These are phyloP conservation scores for Panulirus ornatus DNA, from an alignment of 1,140 invertebrate genomes.

Conservation along the genomic window DNA sequence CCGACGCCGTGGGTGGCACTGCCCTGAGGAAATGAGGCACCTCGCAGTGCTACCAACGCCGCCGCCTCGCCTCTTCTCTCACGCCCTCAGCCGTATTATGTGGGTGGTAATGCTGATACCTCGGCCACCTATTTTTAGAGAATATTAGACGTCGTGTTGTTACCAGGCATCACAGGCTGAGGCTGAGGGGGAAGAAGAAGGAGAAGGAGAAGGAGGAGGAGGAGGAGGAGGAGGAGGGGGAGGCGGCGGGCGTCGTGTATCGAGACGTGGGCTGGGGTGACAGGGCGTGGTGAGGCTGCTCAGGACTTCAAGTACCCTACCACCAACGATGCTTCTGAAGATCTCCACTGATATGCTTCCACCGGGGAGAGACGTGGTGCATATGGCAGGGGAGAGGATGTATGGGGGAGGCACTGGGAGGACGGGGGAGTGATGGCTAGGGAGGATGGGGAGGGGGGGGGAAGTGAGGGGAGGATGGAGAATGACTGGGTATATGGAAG, in stretches of 20 bases:
- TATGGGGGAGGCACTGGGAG: neutral
- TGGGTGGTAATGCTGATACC: neutral
- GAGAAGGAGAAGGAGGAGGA: neutral
- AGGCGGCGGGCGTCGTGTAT: neutral
- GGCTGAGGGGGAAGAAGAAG: neutral
- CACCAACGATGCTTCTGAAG: conserved; percentile 23
- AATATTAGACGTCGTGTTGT: neutral
- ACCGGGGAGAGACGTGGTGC: too few species aligned
- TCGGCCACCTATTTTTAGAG: too few species aligned
- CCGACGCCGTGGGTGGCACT: conserved; percentile 55
- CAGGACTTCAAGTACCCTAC: conserved; percentile 13
- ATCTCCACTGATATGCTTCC: neutral
- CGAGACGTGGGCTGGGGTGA: neutral
- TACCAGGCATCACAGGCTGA: neutral
- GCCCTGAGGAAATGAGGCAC: conserved; percentile 60
- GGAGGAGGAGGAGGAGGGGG: neutral
- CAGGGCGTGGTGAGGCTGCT: neutral
- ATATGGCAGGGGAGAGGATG: neutral
- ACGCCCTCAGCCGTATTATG: neutral
- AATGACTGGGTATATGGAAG: too few species aligned
- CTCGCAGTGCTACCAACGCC: conserved; percentile 16
- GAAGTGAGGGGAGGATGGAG: neutral
- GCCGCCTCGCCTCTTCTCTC: neutral
- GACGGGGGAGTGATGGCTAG: neutral
- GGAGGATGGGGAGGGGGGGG: neutral